phyloP scores from a whole-genome alignment of 2,797 vertebrate genomes.

The Anas bahamensis region DNA sequence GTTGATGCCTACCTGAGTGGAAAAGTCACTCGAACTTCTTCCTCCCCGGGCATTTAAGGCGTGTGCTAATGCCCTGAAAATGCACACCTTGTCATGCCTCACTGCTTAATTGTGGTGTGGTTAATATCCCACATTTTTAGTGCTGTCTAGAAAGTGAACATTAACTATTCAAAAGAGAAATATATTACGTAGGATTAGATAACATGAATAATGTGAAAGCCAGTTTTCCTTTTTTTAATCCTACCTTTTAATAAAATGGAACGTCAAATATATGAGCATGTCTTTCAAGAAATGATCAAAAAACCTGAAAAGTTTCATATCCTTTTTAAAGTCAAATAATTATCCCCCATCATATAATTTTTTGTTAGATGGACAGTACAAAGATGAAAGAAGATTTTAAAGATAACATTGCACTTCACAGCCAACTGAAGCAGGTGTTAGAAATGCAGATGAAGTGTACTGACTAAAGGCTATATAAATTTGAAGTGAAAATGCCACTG shows the following conservation, averaged over 20 bases:
- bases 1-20: background rate
- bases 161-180: slow-evolving; percentile 39
- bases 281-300: slow-evolving; percentile 74
- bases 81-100: background rate
- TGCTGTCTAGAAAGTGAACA: background rate
- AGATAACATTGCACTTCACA: slow-evolving; percentile 85
- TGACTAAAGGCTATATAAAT: slow-evolving; percentile 99
- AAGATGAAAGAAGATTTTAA: slow-evolving; percentile 89
- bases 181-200: slow-evolving; percentile 34
- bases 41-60: background rate
- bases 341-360: slow-evolving; percentile 78
- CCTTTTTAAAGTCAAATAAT: slow-evolving; percentile 88
- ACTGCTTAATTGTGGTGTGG: background rate
- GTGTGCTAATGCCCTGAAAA: slow-evolving; percentile 14
- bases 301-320: slow-evolving; percentile 57
- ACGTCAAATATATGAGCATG: slow-evolving; percentile 58
- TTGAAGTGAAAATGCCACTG: slow-evolving; percentile 96
- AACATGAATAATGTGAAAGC: slow-evolving; percentile 30
- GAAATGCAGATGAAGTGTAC: slow-evolving; percentile 96
- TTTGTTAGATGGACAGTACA: slow-evolving; percentile 76
- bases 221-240: background rate
- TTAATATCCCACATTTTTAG: slow-evolving; percentile 26
- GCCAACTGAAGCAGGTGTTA: slow-evolving; percentile 94
- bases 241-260: slow-evolving; percentile 69
- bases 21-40: background rate